phyloP scores from a whole-genome alignment of 2,797 vertebrate species.

The Protosalanx chinensis region DNA sequence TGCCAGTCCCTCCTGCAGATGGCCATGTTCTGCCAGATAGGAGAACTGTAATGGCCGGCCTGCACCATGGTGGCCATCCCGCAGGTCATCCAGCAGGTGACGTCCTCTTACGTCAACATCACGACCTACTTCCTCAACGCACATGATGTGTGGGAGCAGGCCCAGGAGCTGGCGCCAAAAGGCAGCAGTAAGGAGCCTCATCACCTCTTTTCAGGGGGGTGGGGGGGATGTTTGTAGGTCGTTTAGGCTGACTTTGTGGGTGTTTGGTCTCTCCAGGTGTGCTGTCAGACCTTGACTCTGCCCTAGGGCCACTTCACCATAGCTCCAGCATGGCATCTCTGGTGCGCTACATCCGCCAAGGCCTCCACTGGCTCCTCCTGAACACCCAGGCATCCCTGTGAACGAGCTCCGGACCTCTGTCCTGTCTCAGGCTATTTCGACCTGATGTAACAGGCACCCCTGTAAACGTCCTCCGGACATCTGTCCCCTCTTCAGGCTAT shows the following conservation, averaged over 20 bases:
- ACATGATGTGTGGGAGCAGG: slow-evolving; percentile 69
- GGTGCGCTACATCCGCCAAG: slow-evolving; percentile 83
- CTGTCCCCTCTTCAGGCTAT: too few relatives aligned
- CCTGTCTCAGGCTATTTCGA: not conserved
- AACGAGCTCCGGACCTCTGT: slow-evolving; percentile 22
- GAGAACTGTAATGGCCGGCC: slow-evolving; percentile 62
- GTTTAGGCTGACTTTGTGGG: slow-evolving; percentile 19
- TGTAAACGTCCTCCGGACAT: too few relatives aligned
- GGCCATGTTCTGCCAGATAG: slow-evolving; percentile 89
- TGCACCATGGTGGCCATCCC: slow-evolving; percentile 73
- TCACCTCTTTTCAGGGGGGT: not conserved
- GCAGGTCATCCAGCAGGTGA: slow-evolving; percentile 78
- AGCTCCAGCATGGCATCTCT: slow-evolving; percentile 80
- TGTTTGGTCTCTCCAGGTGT: slow-evolving; percentile 73
- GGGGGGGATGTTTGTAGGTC: not conserved
- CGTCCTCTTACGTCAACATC: slow-evolving; percentile 86
- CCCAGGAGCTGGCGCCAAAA: slow-evolving; percentile 61
- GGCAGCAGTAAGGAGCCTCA: slow-evolving; percentile 76
- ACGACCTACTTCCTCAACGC: slow-evolving; percentile 85
- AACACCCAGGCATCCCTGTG: slow-evolving; percentile 72
- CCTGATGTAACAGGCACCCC: too few relatives aligned
- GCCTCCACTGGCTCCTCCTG: slow-evolving; percentile 85
- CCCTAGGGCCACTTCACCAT: slow-evolving; percentile 73
- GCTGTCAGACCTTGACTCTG: slow-evolving; percentile 79
- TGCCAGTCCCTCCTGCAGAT: slow-evolving; percentile 93